A percentile compares a stretch with the other conserved stretches of the same genome.
Evolutionary conservation across 92 coral and sea anemone species (phyloP).

Genomic region (Palythoa heliodiscus): DNA sequence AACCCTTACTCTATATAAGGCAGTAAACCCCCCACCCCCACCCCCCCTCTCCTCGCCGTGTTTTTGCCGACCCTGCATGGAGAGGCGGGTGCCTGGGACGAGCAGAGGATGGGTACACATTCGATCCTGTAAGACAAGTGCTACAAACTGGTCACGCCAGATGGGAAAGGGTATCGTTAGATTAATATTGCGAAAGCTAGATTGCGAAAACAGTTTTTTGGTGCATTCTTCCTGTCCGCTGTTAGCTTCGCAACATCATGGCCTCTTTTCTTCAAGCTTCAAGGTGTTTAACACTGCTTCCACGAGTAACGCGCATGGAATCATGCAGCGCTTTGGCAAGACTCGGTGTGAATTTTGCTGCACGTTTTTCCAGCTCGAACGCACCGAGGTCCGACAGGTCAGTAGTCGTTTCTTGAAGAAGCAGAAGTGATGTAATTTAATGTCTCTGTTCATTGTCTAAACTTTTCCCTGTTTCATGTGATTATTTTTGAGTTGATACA

Average conservation of each 20-base stretch:
- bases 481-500: no score
- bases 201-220: background rate
- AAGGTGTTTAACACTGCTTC: background rate
- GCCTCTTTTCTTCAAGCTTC: conserved; percentile 20
- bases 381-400: conserved; percentile 26
- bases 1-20: no score
- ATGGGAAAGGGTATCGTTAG: background rate
- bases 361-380: conserved; percentile 18
- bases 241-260: background rate
- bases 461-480: no score
- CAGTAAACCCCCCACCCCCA: no score
- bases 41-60: no score
- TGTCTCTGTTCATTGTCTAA: no score
- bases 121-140: background rate
- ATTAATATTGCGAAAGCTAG: background rate
- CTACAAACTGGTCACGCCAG: conserved; percentile 5
- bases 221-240: background rate
- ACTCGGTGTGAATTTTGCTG: background rate
- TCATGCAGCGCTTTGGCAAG: background rate
- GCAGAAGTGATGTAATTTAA: no score
- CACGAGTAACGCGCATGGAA: background rate
- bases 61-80: no score
- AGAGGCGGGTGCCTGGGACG: no score
- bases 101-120: background rate
- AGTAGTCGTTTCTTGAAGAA: background rate